A percentile compares a stretch with the other conserved stretches of the same genome.
Conservation (phyloP, 2,113 vertebrate genomes). For the Halichoerus grypus region DNA sequence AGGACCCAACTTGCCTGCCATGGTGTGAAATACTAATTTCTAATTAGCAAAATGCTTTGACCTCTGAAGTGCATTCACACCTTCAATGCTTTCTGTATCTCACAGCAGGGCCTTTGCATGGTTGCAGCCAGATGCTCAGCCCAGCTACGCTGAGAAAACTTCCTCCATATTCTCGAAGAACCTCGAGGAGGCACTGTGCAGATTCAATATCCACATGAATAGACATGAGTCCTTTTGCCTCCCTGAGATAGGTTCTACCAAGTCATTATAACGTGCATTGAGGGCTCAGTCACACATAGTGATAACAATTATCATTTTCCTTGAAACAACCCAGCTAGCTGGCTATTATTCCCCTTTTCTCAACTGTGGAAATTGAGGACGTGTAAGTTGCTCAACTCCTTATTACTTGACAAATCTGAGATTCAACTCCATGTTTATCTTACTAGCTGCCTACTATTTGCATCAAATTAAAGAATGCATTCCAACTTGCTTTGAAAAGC, state of each 20-base stretch:
- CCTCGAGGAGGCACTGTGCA: rapidly evolving
- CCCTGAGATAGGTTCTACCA: neutral
- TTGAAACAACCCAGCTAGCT: neutral
- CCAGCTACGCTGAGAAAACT: neutral
- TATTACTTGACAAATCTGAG: neutral
- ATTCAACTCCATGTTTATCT: neutral
- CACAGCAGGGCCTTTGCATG: neutral
- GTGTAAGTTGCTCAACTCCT: neutral
- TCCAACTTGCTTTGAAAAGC: neutral
- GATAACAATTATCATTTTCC: neutral
- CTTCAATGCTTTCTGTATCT: neutral
- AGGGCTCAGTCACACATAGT: neutral
- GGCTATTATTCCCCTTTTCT: neutral
- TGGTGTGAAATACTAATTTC: constrained; percentile 50
- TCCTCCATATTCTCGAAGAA: neutral
- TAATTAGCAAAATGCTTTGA: constrained; percentile 46
- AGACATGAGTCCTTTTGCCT: neutral
- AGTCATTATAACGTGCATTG: neutral
- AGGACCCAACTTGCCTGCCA: neutral
- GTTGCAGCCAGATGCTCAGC: neutral
- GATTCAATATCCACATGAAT: neutral
- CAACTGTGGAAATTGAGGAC: neutral
- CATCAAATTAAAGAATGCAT: neutral
- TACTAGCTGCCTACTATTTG: neutral
- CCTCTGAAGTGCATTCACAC: neutral